These are phyloP conservation scores for Perdita meconis DNA, from an alignment of 2,888 invertebrate species.

Conservation along the genomic window DNA sequence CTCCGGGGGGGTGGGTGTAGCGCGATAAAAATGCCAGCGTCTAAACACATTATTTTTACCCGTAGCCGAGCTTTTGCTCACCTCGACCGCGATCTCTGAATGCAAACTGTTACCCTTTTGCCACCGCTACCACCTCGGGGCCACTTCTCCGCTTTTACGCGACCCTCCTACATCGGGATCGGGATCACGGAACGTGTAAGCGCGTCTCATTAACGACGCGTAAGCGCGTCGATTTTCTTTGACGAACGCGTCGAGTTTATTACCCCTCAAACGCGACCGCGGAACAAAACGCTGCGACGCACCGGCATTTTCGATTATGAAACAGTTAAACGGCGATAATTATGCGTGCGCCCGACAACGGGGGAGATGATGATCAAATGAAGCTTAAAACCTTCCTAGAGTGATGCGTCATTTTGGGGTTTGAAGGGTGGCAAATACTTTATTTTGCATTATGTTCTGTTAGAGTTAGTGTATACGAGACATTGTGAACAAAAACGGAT, in stretches of 20 bases:
- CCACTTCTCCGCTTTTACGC: constrained; percentile 45
- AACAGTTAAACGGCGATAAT: constrained; percentile 49
- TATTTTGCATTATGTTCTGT: constrained; percentile 1
- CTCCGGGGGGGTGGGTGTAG: constrained; percentile 40
- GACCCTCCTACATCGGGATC: constrained; percentile 37
- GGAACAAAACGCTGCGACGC: constrained; percentile 7
- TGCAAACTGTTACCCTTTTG: constrained; percentile 61
- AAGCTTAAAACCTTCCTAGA: constrained; percentile 6
- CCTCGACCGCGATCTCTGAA: constrained; percentile 61
- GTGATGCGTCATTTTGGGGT: constrained; percentile 20
- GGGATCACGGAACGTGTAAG: constrained; percentile 35
- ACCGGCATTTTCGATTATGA: constrained; percentile 45
- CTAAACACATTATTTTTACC: constrained; percentile 80
- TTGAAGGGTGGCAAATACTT: neutral
- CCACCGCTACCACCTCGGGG: constrained; percentile 49
- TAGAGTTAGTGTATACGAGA: no score
- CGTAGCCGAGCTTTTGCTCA: constrained; percentile 70
- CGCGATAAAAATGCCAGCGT: constrained; percentile 79
- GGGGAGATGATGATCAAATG: constrained; percentile 34
- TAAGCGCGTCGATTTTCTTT: constrained; percentile 36
- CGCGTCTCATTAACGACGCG: constrained; percentile 55
- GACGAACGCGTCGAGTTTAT: constrained; percentile 38
- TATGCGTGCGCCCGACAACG: constrained; percentile 22
- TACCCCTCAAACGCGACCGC: constrained; percentile 29
- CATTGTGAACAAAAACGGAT: no score